These are phyloP conservation scores for Alligator sinensis DNA, from an alignment of 2,113 vertebrate genomes.

Conservation along the genomic window DNA sequence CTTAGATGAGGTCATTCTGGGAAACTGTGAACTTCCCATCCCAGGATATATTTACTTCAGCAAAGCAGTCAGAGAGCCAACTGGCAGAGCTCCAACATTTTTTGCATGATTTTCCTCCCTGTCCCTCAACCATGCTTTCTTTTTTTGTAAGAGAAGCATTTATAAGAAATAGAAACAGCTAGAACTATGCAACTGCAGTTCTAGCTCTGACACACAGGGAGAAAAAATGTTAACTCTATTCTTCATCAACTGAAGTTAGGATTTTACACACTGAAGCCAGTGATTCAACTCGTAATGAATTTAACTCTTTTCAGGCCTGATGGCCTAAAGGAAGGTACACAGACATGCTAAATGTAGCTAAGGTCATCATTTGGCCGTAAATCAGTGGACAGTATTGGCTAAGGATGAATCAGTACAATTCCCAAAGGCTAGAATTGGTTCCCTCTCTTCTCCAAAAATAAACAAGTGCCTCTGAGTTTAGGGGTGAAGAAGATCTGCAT, in stretches of 20 bases:
- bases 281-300: background rate
- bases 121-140: constrained; percentile 49
- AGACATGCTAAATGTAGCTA: background rate
- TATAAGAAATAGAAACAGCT: constrained; percentile 72
- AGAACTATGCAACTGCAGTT: background rate
- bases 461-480: background rate
- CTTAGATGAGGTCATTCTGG: constrained; percentile 38
- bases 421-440: rapidly evolving
- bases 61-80: background rate
- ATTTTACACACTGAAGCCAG: background rate
- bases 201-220: background rate
- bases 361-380: background rate
- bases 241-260: background rate
- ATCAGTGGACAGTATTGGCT: background rate
- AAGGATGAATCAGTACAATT: rapidly evolving
- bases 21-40: constrained; percentile 34
- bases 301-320: background rate
- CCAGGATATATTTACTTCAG: constrained; percentile 41
- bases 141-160: constrained; percentile 59
- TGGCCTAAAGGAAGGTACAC: rapidly evolving
- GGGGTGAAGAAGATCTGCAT: background rate
- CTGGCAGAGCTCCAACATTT: constrained; percentile 57
- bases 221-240: background rate
- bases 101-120: constrained; percentile 34
- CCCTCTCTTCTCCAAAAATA: rapidly evolving